Evolutionary conservation across 2,797 vertebrate genomes (phyloP).

Genomic region (Pseudocheirus occidentalis): DNA sequence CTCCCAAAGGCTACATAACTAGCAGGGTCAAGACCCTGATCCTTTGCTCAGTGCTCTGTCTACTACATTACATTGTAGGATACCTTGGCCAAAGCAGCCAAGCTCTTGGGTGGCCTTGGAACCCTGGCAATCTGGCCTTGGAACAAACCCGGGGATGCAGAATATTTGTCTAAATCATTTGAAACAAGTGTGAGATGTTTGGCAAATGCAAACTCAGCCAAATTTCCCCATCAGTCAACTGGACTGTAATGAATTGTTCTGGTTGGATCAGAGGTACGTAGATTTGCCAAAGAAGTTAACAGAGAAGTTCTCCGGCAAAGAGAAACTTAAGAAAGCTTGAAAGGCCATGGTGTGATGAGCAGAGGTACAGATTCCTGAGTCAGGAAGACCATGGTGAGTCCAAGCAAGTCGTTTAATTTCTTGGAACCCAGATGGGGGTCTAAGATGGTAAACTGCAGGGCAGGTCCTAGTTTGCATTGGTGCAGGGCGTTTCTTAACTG

Average conservation of each 20-base stretch:
- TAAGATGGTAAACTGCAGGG: neutral
- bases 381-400: neutral
- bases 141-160: neutral
- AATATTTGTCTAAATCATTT: neutral
- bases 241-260: neutral
- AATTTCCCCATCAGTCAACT: neutral
- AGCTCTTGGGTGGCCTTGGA: neutral
- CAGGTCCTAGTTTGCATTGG: neutral
- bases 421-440: neutral
- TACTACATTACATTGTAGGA: neutral
- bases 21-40: neutral
- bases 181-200: neutral
- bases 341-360: neutral
- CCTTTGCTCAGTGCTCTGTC: neutral
- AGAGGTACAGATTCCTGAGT: neutral
- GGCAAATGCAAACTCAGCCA: neutral
- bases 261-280: neutral
- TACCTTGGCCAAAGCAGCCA: neutral
- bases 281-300: neutral
- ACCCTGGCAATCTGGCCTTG: neutral
- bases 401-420: neutral
- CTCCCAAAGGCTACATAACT: neutral
- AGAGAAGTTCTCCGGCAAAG: neutral
- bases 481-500: neutral
- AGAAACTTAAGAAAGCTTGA: neutral